A percentile compares a stretch with the other conserved stretches of the same genome.
phyloP scores from a whole-genome alignment of 2,888 invertebrate genomes.

The Bellardia bayeri region DNA sequence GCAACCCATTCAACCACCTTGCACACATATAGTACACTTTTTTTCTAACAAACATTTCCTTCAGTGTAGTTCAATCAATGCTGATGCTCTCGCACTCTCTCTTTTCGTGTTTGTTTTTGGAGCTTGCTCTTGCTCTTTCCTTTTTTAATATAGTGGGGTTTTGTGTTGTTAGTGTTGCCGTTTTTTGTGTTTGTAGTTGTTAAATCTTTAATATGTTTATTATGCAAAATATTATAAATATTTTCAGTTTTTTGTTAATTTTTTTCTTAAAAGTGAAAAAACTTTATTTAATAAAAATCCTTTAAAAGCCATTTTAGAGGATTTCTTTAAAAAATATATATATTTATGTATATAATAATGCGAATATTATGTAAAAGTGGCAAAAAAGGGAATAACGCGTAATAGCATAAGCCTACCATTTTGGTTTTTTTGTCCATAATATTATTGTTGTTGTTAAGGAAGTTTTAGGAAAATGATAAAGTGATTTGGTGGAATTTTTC shows the following conservation, averaged over 20 bases:
- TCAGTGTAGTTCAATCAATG: conserved; percentile 56
- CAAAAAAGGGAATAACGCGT: conserved; percentile 48
- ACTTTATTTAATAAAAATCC: conserved; percentile 51
- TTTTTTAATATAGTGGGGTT: conserved; percentile 4
- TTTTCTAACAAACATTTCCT: background rate
- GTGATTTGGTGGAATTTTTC: background rate
- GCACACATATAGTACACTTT: background rate
- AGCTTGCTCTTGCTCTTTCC: background rate
- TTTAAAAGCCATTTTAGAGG: conserved; percentile 63
- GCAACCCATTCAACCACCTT: conserved; percentile 19
- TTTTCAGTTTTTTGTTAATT: conserved; percentile 48
- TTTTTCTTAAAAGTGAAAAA: conserved; percentile 28
- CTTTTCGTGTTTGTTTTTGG: background rate
- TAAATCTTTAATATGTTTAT: conserved; percentile 70
- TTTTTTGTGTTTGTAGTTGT: conserved; percentile 36
- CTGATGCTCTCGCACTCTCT: conserved; percentile 13
- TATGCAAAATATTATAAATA: conserved; percentile 70
- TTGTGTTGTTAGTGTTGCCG: conserved; percentile 51
- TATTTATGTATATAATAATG: conserved; percentile 51
- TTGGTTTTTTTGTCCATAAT: background rate
- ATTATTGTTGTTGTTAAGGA: conserved; percentile 11
- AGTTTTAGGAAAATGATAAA: background rate
- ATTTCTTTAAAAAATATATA: conserved; percentile 38
- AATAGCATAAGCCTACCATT: conserved; percentile 70
- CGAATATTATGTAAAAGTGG: conserved; percentile 69